A percentile compares a stretch with the other conserved stretches of the same genome.
phyloP scores from a whole-genome alignment of 2,797 vertebrate species.

The Sebastes diaconus region DNA sequence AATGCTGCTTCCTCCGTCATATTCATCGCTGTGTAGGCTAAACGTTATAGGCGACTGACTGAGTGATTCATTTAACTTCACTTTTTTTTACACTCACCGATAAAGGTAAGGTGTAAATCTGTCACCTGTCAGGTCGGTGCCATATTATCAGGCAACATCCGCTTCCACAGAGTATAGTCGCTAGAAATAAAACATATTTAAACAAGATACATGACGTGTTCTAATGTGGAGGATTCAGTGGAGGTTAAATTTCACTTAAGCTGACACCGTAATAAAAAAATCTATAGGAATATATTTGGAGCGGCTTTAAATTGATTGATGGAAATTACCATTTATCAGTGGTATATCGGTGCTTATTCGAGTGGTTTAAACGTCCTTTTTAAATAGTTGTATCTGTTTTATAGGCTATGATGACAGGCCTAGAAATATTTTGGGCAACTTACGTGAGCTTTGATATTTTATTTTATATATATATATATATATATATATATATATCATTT shows the following conservation, averaged over 20 bases:
- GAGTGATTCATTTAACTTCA: not conserved
- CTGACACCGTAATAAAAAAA: not conserved
- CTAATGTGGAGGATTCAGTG: no score
- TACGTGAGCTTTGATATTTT: no score
- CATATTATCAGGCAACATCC: not conserved
- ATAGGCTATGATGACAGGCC: not conserved
- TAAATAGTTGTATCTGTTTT: not conserved
- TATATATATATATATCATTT: no score
- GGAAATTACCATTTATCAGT: not conserved
- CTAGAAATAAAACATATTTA: not conserved
- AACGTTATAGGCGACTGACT: not conserved
- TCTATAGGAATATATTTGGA: not conserved
- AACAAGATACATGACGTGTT: not conserved
- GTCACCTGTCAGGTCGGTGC: not conserved
- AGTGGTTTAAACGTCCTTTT: not conserved
- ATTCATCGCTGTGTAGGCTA: not conserved
- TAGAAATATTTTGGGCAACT: not conserved
- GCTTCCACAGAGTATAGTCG: not conserved
- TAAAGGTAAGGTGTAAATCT: not conserved
- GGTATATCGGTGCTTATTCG: not conserved
- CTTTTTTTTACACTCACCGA: not conserved
- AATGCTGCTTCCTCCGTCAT: not conserved
- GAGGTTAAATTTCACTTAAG: not conserved
- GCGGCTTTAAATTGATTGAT: not conserved
- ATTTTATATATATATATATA: no score